These are phyloP conservation scores for Aphrophora alni DNA, from an alignment of 2,888 invertebrate species.

Conservation along the genomic window DNA sequence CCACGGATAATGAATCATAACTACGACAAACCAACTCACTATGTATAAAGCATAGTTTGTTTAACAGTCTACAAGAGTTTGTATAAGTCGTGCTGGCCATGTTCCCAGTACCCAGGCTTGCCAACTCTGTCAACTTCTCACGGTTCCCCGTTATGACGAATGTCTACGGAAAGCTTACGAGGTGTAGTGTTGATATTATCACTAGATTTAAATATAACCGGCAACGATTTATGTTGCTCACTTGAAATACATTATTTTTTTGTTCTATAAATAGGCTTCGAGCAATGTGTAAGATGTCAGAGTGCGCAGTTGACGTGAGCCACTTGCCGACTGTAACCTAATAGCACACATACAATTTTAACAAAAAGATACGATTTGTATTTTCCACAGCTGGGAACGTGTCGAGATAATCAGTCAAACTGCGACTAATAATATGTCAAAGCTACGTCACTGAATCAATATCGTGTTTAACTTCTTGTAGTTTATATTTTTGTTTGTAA, in stretches of 20 bases:
- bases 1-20: not conserved
- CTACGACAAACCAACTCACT: not conserved
- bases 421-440: not conserved
- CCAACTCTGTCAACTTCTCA: slow-evolving; percentile 4
- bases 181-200: slow-evolving; percentile 9
- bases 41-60: not conserved
- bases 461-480: not conserved
- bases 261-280: not conserved
- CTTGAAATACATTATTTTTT: not conserved
- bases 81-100: not conserved
- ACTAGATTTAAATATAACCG: slow-evolving; percentile 9
- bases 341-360: not conserved
- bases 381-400: not conserved
- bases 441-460: not conserved
- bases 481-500: too few relatives aligned
- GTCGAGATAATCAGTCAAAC: not conserved
- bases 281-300: not conserved
- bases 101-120: not conserved
- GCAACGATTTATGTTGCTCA: not conserved
- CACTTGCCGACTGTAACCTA: not conserved
- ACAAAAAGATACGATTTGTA: slow-evolving; percentile 1
- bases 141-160: slow-evolving; percentile 9
- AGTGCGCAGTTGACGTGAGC: not conserved
- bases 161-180: not conserved
- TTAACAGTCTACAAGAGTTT: not conserved